Evolutionary conservation across 1,140 invertebrate genomes (phyloP), one percentile per base, ranked within the genome.

Genomic region (Leucophenga varia): DNA sequence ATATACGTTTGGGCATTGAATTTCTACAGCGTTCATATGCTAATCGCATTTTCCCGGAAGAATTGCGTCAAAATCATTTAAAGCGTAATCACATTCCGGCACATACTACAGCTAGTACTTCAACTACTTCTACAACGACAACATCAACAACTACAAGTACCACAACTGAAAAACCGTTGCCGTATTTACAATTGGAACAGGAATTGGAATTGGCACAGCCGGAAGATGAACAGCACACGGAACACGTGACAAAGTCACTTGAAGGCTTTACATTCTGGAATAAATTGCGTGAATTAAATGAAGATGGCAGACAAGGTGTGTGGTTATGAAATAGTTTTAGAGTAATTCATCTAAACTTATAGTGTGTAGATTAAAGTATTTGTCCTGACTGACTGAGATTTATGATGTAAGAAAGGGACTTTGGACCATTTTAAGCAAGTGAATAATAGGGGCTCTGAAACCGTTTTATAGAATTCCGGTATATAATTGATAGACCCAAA

Each of bases 1-100:
- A 87, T 52, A 86, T 89, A 36, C 86, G 86, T 55, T 78, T 80
- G 51, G 84, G 86, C 50, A 80, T 88, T 41, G 84, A 86, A 46
- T 81, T 82, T 55, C 61, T 88, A 19, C 81, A 83, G 53, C 77
- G 77, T 2, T 83, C 85, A 49, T 87, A 86, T 48, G 58, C 65
- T 30, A 74, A 72, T 52, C 72, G 70, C 14, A 65, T 73, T 2
- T 73, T 73, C 25, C 70, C 70, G 9, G 67, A 73, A 10, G 71
- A 72, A 35, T 47, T 69, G 7, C 59, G 57, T 2, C 57, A 69
- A 37, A 72, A 72, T 39, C 60, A 65, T 20, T 35, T 72, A 14
- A 72, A 72, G 46, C 64, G 64, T 2, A 64, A 52, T 32, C 31
- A 12, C 10, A 61, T 47, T 42, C 48, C 50, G 9, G 14, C 46